Conservation (phyloP, 37 sponge, comb jelly and placozoan species). For the Oopsacas minuta region DNA sequence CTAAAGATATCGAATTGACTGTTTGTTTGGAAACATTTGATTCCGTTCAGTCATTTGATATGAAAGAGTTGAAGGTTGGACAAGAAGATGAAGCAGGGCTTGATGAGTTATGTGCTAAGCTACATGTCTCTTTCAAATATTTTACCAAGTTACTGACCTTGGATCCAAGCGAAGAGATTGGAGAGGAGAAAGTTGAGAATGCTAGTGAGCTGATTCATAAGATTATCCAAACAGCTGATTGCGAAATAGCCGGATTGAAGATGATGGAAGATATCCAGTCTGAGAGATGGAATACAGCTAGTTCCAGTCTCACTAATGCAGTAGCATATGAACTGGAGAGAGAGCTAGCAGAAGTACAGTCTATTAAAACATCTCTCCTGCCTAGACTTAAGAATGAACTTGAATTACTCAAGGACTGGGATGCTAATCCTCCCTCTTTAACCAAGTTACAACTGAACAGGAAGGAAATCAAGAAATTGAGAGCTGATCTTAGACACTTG, state of each 20-base stretch:
- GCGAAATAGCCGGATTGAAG: background rate
- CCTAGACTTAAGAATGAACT: background rate
- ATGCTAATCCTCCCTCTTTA: background rate
- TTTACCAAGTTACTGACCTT: background rate
- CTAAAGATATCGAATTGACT: background rate
- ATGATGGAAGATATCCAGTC: background rate
- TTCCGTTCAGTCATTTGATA: background rate
- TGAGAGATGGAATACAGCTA: background rate
- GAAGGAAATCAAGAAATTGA: background rate
- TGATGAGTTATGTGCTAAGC: background rate
- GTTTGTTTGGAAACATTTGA: constrained; percentile 6
- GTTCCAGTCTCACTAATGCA: background rate
- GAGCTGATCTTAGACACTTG: constrained; percentile 1
- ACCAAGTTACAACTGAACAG: background rate
- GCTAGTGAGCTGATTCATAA: background rate
- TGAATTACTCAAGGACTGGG: background rate
- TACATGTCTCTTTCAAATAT: background rate
- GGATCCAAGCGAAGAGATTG: background rate
- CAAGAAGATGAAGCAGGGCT: background rate
- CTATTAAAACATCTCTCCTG: background rate
- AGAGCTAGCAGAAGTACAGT: background rate
- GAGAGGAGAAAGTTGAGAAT: background rate
- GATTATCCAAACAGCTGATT: background rate
- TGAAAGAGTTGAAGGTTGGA: background rate
- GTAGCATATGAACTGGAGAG: background rate